phyloP scores from a whole-genome alignment of 2,888 invertebrate genomes.

The Drosophila falleni region DNA sequence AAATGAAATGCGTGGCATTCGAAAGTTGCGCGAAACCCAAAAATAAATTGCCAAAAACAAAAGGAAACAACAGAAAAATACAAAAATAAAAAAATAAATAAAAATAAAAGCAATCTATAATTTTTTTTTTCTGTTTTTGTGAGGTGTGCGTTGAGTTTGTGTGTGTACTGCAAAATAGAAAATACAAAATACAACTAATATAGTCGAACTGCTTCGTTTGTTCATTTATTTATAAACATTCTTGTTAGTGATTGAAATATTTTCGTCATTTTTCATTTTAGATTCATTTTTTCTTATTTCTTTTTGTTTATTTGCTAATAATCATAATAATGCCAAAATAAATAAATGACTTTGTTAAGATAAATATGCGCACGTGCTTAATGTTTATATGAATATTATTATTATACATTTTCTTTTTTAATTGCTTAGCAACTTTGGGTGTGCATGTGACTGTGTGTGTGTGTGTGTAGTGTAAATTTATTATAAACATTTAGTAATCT shows the following conservation, averaged over 20 bases:
- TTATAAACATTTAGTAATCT: conserved; percentile 35
- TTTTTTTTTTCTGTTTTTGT: too few species aligned
- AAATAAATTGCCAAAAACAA: conserved; percentile 71
- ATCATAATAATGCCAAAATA: conserved; percentile 60
- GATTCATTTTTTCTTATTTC: conserved; percentile 13
- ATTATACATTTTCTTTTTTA: conserved; percentile 2
- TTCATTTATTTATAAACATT: conserved; percentile 76
- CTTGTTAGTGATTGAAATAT: conserved; percentile 69
- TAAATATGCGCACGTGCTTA: conserved; percentile 61
- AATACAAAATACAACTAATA: conserved; percentile 69
- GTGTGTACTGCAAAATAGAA: conserved; percentile 43
- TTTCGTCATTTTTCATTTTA: conserved; percentile 61
- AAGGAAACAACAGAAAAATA: conserved; percentile 28
- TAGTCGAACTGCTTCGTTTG: conserved; percentile 38
- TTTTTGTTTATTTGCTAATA: conserved; percentile 65
- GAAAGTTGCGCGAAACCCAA: conserved; percentile 52
- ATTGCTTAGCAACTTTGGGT: conserved; percentile 25
- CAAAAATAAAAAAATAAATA: conserved; percentile 12
- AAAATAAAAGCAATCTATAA: background rate
- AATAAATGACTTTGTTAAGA: conserved; percentile 54
- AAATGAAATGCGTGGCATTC: conserved; percentile 68
- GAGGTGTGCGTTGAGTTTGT: conserved; percentile 13
- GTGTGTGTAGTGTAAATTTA: conserved; percentile 42
- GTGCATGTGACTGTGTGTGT: conserved; percentile 10
- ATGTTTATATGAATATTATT: conserved; percentile 3